A percentile compares a stretch with the other conserved stretches of the same genome.
These are phyloP conservation scores for Dynastes maya DNA, from an alignment of 2,888 invertebrate species.

Conservation along the genomic window DNA sequence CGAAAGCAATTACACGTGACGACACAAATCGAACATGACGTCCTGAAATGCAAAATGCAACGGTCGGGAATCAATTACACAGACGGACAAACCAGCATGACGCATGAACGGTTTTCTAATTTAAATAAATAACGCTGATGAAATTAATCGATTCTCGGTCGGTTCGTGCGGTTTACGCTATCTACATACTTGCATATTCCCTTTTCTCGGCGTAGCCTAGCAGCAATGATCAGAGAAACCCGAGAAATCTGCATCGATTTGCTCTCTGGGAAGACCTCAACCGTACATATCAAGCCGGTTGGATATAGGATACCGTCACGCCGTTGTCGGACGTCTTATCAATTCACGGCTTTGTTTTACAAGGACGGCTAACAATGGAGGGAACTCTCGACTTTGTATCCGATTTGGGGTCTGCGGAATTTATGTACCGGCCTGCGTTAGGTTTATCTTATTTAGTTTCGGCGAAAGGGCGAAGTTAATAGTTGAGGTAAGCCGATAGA, in stretches of 20 bases:
- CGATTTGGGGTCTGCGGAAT: constrained; percentile 23
- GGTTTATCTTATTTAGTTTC: constrained; percentile 38
- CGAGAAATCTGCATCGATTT: constrained; percentile 14
- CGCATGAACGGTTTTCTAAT: neutral
- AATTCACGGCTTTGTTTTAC: constrained; percentile 41
- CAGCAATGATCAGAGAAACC: neutral
- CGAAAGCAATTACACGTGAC: neutral
- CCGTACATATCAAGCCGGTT: neutral
- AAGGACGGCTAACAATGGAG: constrained; percentile 30
- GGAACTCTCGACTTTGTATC: constrained; percentile 37
- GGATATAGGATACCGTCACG: constrained; percentile 14
- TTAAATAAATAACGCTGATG: constrained; percentile 25
- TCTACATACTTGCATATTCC: neutral
- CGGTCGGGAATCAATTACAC: neutral
- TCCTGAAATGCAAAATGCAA: neutral
- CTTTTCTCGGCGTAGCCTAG: neutral
- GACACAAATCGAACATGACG: neutral
- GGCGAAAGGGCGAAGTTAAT: constrained; percentile 1
- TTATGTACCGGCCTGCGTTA: constrained; percentile 26
- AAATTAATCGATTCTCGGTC: constrained; percentile 15
- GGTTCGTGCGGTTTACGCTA: neutral
- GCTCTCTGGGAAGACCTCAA: neutral
- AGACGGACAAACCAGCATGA: neutral
- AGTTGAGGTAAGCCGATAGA: constrained; percentile 11
- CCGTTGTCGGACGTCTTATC: constrained; percentile 37